phyloP scores from a whole-genome alignment of 2,113 vertebrate species.

The Phylloscopus trochiloides region DNA sequence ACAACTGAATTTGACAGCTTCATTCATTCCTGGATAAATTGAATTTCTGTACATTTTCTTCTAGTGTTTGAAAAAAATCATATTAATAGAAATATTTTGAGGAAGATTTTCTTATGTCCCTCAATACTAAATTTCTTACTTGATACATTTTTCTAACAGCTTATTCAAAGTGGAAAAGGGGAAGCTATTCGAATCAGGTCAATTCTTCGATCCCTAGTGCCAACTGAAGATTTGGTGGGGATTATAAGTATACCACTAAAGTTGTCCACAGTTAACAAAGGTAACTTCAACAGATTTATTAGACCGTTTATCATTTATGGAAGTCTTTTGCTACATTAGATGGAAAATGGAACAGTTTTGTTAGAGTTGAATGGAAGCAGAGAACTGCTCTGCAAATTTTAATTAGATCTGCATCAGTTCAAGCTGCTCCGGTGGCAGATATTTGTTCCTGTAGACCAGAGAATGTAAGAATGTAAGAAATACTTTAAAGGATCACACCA shows the following conservation, averaged over 20 bases:
- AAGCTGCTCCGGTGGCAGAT: not conserved
- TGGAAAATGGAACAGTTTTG: not conserved
- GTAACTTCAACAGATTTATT: conserved; percentile 63
- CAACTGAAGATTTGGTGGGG: conserved; percentile 94
- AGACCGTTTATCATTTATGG: not conserved
- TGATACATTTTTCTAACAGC: conserved; percentile 70
- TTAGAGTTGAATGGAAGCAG: not conserved
- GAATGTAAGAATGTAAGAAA: not conserved
- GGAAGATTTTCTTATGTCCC: not conserved
- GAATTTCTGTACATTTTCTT: not conserved
- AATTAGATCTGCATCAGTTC: not conserved
- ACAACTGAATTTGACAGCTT: not conserved
- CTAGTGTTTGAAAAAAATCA: not conserved
- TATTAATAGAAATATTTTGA: not conserved
- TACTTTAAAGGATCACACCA: not conserved
- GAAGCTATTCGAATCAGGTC: conserved; percentile 95
- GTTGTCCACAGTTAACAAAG: conserved; percentile 92
- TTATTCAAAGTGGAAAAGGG: conserved; percentile 98
- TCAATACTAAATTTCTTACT: not conserved
- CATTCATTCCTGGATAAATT: not conserved
- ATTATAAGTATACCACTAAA: conserved; percentile 97
- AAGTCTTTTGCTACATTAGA: not conserved
- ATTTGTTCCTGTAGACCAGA: not conserved
- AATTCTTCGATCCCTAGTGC: conserved; percentile 96
- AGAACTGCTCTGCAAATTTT: not conserved